Percentiles rank a stretch among this genome's conserved stretches.
Evolutionary conservation across 1,140 invertebrate genomes (phyloP).

Genomic region (Battus philenor): DNA sequence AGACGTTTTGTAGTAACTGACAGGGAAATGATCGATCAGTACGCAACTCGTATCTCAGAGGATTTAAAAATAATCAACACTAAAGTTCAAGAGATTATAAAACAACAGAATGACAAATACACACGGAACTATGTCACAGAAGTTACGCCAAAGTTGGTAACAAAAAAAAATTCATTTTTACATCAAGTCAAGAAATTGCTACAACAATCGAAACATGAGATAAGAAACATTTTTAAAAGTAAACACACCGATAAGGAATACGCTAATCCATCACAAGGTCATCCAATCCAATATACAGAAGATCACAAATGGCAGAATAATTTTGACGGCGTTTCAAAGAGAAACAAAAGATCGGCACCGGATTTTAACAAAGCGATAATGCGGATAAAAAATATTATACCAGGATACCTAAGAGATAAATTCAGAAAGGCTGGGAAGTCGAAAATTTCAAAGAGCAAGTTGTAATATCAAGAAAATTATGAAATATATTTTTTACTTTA

Average conservation of each 20-base stretch:
- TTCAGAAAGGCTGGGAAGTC: slow-evolving; percentile 24
- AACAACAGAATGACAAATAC: slow-evolving; percentile 19
- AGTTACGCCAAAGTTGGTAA: slow-evolving; percentile 4
- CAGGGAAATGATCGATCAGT: slow-evolving; percentile 20
- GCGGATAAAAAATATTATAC: slow-evolving; percentile 47
- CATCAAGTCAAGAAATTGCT: slow-evolving; percentile 41
- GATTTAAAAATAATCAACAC: slow-evolving; percentile 27
- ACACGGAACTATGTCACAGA: background rate
- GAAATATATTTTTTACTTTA: too few relatives aligned
- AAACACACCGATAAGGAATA: too few relatives aligned
- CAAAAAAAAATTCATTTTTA: slow-evolving; percentile 28
- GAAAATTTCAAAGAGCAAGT: slow-evolving; percentile 3
- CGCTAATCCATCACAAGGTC: too few relatives aligned
- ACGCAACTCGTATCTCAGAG: slow-evolving; percentile 27
- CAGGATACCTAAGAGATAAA: slow-evolving; percentile 38
- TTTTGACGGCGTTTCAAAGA: slow-evolving; percentile 24
- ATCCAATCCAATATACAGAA: slow-evolving; percentile 31
- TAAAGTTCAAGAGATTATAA: slow-evolving; percentile 25
- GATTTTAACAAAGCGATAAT: slow-evolving; percentile 22
- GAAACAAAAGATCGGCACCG: slow-evolving; percentile 31
- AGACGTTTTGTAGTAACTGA: slow-evolving; percentile 29
- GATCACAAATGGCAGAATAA: slow-evolving; percentile 43
- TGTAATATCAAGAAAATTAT: too few relatives aligned
- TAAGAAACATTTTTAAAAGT: slow-evolving; percentile 28
- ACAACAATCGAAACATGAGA: slow-evolving; percentile 37